Evolutionary conservation across 2,888 invertebrate species (phyloP).

Genomic region (Tribolium freemani): DNA sequence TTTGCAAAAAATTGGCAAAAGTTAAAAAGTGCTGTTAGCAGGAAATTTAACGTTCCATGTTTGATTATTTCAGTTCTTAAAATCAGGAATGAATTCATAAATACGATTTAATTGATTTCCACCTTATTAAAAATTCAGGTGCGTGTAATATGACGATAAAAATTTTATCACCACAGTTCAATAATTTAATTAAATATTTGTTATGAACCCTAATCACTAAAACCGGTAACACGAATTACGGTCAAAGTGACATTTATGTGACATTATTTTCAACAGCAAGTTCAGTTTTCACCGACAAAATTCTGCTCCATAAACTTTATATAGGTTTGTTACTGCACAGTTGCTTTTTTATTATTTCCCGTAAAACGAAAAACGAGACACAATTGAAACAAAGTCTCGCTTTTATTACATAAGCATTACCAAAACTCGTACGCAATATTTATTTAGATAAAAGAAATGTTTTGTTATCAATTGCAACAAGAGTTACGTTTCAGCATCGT

Average conservation of each 20-base stretch:
- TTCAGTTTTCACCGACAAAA: not conserved
- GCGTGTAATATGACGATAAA: not conserved
- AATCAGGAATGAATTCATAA: no score
- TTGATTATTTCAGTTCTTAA: no score
- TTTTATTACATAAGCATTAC: not conserved
- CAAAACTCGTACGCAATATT: not conserved
- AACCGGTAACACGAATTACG: not conserved
- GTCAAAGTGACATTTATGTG: not conserved
- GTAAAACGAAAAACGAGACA: not conserved
- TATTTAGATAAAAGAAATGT: no score
- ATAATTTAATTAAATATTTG: not conserved
- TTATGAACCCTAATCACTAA: not conserved
- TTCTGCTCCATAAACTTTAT: not conserved
- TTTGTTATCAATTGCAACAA: not conserved
- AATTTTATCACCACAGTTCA: not conserved
- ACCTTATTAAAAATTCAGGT: not conserved
- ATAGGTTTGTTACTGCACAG: not conserved
- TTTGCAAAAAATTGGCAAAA: not conserved
- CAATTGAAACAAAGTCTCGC: not conserved
- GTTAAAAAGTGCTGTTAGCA: not conserved
- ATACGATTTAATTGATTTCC: no score
- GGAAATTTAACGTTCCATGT: not conserved
- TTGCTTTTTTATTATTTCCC: not conserved
- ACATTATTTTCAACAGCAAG: not conserved
- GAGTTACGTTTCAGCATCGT: not conserved